Conservation (phyloP, 2,113 vertebrate species). For the Pandion haliaetus region DNA sequence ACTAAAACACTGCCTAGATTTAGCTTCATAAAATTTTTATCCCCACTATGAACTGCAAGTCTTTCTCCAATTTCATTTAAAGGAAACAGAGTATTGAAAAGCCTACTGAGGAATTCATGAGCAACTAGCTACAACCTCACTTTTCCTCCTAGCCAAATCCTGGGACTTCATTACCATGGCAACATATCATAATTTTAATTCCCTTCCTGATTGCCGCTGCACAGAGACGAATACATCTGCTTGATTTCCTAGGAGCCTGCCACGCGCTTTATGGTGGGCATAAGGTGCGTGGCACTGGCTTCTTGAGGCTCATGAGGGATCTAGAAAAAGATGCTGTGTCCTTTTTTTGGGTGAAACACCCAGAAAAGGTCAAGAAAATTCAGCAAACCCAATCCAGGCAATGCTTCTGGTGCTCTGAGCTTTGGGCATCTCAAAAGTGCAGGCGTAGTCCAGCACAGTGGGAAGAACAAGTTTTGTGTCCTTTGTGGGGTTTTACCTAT, state of each 20-base stretch:
- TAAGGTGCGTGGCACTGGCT: neutral
- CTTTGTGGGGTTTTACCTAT: neutral
- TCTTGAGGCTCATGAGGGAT: neutral
- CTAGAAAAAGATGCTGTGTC: neutral
- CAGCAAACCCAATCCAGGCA: neutral
- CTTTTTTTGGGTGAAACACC: neutral
- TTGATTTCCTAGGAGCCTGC: neutral
- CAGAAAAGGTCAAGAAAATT: neutral
- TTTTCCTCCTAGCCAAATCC: constrained; percentile 60
- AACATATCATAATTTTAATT: constrained; percentile 67
- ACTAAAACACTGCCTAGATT: constrained; percentile 94
- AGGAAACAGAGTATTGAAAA: constrained; percentile 59
- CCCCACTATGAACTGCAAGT: constrained; percentile 70
- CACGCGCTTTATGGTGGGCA: neutral
- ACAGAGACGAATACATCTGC: constrained; percentile 3
- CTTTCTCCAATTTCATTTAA: constrained; percentile 66
- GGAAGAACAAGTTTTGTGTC: neutral
- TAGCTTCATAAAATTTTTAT: constrained; percentile 93
- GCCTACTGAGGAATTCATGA: constrained; percentile 59
- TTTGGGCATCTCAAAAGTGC: neutral
- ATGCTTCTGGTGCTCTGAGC: neutral
- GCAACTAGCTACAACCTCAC: constrained; percentile 50
- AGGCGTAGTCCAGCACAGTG: neutral
- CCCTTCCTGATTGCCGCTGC: constrained; percentile 23
- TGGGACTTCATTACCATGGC: constrained; percentile 62